Conservation (phyloP, 35 echinoderm and acorn worm species). For the Apostichopus japonicus region DNA sequence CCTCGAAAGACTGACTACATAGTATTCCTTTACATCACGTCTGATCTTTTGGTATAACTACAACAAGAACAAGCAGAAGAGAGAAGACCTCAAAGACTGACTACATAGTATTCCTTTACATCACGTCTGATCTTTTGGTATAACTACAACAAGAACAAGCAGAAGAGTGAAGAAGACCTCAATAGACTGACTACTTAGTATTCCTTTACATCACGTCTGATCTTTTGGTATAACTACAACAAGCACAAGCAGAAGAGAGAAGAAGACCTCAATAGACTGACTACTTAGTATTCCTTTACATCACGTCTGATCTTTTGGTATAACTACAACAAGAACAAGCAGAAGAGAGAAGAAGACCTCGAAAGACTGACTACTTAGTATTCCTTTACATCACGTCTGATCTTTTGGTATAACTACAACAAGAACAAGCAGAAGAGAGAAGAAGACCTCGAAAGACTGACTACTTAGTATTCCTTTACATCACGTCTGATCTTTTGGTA, state of each 20-base stretch:
- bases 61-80: neutral
- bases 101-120: too few species aligned
- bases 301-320: conserved; percentile 92
- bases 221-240: conserved; percentile 93
- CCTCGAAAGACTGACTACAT: neutral
- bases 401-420: conserved; percentile 93
- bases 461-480: too few species aligned
- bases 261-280: neutral
- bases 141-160: conserved; percentile 45
- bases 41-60: conserved; percentile 97
- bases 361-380: too few species aligned
- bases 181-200: too few species aligned
- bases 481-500: conserved; percentile 92
- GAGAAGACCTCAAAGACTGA: neutral
- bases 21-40: neutral
- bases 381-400: conserved; percentile 34
- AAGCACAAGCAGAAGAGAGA: neutral
- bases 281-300: too few species aligned
- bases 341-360: neutral
- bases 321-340: conserved; percentile 45
- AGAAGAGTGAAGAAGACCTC: neutral
- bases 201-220: conserved; percentile 34
- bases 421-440: neutral
- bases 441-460: neutral
- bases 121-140: conserved; percentile 92